Evolutionary conservation across 2,797 vertebrate species (phyloP).

Genomic region (Amblyraja radiata): DNA sequence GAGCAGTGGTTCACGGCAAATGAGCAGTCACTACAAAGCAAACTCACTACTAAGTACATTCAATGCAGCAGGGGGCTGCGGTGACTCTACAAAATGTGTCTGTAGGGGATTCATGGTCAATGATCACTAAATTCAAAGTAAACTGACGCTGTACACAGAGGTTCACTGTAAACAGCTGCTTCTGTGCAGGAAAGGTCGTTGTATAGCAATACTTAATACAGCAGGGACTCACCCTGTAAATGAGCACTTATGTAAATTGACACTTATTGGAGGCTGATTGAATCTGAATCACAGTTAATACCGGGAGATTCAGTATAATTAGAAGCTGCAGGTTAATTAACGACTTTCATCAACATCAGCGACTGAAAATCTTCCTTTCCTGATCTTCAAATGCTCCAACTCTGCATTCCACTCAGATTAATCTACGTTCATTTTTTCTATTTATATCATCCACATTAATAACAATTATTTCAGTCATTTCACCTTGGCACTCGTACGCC

Average conservation of each 20-base stretch:
- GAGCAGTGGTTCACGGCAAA: background rate
- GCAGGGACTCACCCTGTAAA: background rate
- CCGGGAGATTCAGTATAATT: background rate
- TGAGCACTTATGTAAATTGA: background rate
- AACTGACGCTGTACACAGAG: conserved; percentile 1
- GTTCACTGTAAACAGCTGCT: background rate
- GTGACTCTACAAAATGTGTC: background rate
- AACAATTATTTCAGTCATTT: background rate
- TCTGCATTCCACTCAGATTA: background rate
- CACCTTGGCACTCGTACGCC: background rate
- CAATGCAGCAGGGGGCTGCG: background rate
- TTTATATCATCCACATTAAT: background rate
- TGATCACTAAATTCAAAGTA: background rate
- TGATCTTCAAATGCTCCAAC: background rate
- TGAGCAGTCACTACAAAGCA: background rate
- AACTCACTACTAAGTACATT: background rate
- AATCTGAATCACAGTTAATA: background rate
- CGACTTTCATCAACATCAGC: background rate
- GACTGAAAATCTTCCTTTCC: background rate
- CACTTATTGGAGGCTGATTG: background rate
- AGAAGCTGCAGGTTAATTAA: background rate
- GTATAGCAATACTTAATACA: background rate
- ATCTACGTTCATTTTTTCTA: background rate
- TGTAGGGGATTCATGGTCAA: background rate
- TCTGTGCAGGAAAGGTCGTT: background rate